Conservation (phyloP, 2,888 invertebrate species). For the Bursaphelenchus okinawaensis region DNA sequence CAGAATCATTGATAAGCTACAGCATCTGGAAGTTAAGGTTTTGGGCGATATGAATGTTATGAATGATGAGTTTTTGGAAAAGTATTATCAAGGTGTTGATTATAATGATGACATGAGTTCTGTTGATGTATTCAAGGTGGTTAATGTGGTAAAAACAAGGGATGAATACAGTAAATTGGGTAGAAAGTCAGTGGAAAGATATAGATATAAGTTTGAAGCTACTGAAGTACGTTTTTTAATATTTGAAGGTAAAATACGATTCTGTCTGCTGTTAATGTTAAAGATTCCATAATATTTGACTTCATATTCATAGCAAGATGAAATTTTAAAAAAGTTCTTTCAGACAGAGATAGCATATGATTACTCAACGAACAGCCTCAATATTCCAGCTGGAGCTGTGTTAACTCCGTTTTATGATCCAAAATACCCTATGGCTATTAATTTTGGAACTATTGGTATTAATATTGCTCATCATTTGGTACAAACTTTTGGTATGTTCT, state of each 20-base stretch:
- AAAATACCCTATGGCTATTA: constrained; percentile 38
- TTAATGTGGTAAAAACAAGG: no score
- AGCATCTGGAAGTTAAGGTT: not conserved
- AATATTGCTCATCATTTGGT: constrained; percentile 64
- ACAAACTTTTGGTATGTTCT: constrained; percentile 5
- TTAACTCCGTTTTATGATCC: constrained; percentile 36
- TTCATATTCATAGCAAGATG: no score
- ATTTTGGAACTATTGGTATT: constrained; percentile 89
- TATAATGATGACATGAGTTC: not conserved
- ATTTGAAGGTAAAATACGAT: no score
- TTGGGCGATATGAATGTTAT: not conserved
- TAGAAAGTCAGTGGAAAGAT: no score
- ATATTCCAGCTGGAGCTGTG: constrained; percentile 47
- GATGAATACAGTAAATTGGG: no score
- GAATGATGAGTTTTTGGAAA: not conserved
- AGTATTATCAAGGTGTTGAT: not conserved
- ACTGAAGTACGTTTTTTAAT: not conserved
- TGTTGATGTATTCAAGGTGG: no score
- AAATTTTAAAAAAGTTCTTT: no score
- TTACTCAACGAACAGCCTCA: constrained; percentile 33
- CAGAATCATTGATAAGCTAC: not conserved
- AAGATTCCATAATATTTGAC: no score
- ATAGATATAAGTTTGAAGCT: not conserved
- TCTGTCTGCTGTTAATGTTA: no score
- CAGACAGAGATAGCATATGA: not conserved